Evolutionary conservation across 2,113 vertebrate species (phyloP).

Genomic region (Chaetodon auriga): DNA sequence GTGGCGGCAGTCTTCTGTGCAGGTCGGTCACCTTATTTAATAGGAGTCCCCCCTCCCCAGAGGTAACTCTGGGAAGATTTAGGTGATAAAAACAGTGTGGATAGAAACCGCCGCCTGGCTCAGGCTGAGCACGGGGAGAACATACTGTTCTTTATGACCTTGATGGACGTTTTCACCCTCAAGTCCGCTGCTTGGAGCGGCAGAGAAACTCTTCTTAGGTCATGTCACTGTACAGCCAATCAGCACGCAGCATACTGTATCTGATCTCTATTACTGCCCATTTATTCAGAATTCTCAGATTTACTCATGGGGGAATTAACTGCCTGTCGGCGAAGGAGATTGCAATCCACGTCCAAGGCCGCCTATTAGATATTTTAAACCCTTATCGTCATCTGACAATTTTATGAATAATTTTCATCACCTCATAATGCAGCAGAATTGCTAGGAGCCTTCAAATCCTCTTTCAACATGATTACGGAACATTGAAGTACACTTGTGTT

Average conservation of each 20-base stretch:
- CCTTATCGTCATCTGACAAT: conserved; percentile 57
- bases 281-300: conserved; percentile 39
- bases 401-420: conserved; percentile 61
- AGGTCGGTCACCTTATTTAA: conserved; percentile 65
- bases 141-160: conserved; percentile 28
- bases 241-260: conserved; percentile 2
- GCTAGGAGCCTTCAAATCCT: conserved; percentile 48
- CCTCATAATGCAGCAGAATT: conserved; percentile 37
- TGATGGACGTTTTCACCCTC: conserved; percentile 12
- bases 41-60: conserved; percentile 34
- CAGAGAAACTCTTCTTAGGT: conserved; percentile 36
- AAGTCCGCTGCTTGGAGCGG: conserved; percentile 15
- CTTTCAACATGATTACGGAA: conserved; percentile 51
- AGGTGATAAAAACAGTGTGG: conserved; percentile 62
- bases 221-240: conserved; percentile 16
- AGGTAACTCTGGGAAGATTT: conserved; percentile 69
- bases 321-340: conserved; percentile 27
- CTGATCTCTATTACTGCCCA: conserved; percentile 14
- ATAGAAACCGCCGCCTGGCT: conserved; percentile 48
- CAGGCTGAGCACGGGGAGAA: conserved; percentile 28
- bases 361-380: conserved; percentile 61
- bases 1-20: conserved; percentile 49
- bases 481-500: conserved; percentile 56
- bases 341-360: conserved; percentile 31
- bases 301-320: conserved; percentile 35